Base-by-base conservation (phyloP, 2,797 vertebrate genomes). In the Syngnathus acus region DNA sequence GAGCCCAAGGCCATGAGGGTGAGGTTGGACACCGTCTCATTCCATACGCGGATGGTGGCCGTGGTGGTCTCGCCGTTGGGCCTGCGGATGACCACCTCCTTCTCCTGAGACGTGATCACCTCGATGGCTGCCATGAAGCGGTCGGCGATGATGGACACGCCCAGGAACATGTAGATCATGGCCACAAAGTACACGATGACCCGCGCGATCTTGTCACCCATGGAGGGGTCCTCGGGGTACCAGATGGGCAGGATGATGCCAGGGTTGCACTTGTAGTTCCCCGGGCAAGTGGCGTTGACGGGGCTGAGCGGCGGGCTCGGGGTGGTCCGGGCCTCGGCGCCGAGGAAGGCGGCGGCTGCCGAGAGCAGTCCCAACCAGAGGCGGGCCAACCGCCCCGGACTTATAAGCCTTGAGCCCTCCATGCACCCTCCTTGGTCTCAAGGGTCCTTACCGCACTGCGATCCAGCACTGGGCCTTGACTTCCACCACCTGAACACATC, bases 81-180 rank as follows among this genome's bases (percentile, higher is more conserved):
- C 77, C 95, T 93, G 82, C 95, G 97, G 85, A 99, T 92, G 0
- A 94, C 91, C 59, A 99, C 92, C 82, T 99, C 97, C 82, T 89
- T 95, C 84, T 99, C 97, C 79, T 98, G 97, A 6, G 97, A 99
- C 1, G 97, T 98, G 82, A 99, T 99, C 71, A 99, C 96, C 80
- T 99, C 97, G 69, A 99, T 99, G 73, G 97, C 95, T 0, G 97
- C 95, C 97, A 99, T 99, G 88, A 99, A 99, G 75, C 97, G 95
- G 80, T 99, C 97, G 0, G 97, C 95, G 74, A 99, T 98, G 84
- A 99, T 99, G 69, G 97, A 99, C 68, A 99, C 96, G 40, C 97
- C 97, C 14, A 99, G 92, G 70, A 99, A 99, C 97, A 99, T 99
- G 90, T 99, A 99, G 87, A 99, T 98, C 86, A 99, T 87, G 0